Conservation (phyloP, 2,888 invertebrate genomes). For the Eilema griseolum region DNA sequence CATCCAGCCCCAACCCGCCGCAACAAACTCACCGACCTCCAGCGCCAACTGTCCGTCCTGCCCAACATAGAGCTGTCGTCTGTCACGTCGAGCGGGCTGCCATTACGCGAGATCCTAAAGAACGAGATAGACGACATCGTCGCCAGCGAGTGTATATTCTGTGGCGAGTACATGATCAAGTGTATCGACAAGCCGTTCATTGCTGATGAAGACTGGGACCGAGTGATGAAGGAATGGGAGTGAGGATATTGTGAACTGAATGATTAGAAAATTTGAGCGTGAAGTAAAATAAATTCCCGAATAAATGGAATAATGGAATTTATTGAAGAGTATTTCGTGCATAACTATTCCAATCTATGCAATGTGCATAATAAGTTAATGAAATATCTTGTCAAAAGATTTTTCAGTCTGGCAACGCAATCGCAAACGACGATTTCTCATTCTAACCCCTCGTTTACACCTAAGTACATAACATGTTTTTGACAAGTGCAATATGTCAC, state of each 20-base stretch:
- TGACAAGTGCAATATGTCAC: no score
- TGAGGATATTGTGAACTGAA: constrained; percentile 59
- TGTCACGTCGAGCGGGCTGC: constrained; percentile 74
- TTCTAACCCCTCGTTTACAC: no score
- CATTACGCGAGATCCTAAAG: constrained; percentile 90
- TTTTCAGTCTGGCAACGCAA: no score
- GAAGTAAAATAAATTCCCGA: no score
- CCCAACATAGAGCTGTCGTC: constrained; percentile 82
- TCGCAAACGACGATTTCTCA: no score
- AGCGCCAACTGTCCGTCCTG: constrained; percentile 87
- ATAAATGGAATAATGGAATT: no score
- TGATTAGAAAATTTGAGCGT: no score
- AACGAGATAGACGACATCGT: constrained; percentile 95
- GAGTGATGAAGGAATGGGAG: constrained; percentile 95
- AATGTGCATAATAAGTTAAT: no score
- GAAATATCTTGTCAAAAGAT: no score
- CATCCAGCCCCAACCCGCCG: constrained; percentile 84
- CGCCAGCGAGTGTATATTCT: constrained; percentile 96
- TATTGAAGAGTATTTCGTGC: no score
- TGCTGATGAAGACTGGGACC: constrained; percentile 93
- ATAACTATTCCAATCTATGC: no score
- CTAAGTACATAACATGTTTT: no score
- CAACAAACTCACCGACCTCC: constrained; percentile 88
- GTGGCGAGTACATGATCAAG: constrained; percentile 97
- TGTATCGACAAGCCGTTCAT: constrained; percentile 96